These are phyloP conservation scores for Paralichthys olivaceus DNA, from an alignment of 2,113 vertebrate species.

Conservation along the genomic window DNA sequence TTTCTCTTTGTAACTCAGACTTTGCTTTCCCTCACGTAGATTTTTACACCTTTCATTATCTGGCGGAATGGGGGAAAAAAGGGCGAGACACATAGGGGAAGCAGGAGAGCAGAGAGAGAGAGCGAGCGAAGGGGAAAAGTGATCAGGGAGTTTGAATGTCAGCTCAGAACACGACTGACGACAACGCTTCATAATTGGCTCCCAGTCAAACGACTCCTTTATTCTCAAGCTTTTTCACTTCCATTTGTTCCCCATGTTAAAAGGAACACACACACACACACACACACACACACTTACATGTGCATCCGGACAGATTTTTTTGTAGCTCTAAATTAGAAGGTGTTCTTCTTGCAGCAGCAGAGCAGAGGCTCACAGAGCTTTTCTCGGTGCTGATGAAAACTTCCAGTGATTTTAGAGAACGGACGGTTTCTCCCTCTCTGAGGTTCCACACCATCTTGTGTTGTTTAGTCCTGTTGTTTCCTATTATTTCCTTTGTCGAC, in stretches of 20 bases:
- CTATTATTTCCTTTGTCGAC: neutral
- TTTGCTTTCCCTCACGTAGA: conserved; percentile 37
- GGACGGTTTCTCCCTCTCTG: neutral
- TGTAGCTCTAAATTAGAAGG: conserved; percentile 13
- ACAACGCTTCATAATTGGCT: conserved; percentile 72
- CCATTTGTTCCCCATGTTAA: conserved; percentile 69
- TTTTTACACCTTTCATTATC: conserved; percentile 67
- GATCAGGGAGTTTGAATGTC: conserved; percentile 73
- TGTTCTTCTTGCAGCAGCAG: conserved; percentile 19
- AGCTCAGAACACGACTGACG: conserved; percentile 67
- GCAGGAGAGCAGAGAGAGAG: conserved; percentile 9
- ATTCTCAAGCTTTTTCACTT: conserved; percentile 65
- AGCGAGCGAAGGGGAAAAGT: conserved; percentile 41
- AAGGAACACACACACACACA: conserved; percentile 16
- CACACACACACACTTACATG: neutral
- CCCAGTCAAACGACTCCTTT: conserved; percentile 77
- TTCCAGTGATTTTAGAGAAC: neutral
- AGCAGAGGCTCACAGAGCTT: neutral
- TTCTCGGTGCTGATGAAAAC: neutral
- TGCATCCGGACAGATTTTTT: conserved; percentile 15
- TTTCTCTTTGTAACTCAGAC: conserved; percentile 61
- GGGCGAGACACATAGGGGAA: neutral
- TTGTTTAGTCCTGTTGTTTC: neutral
- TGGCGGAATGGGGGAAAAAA: neutral
- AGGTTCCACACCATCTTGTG: neutral